phyloP scores from a whole-genome alignment of 1,140 invertebrate species.

The Cydia strobilella region DNA sequence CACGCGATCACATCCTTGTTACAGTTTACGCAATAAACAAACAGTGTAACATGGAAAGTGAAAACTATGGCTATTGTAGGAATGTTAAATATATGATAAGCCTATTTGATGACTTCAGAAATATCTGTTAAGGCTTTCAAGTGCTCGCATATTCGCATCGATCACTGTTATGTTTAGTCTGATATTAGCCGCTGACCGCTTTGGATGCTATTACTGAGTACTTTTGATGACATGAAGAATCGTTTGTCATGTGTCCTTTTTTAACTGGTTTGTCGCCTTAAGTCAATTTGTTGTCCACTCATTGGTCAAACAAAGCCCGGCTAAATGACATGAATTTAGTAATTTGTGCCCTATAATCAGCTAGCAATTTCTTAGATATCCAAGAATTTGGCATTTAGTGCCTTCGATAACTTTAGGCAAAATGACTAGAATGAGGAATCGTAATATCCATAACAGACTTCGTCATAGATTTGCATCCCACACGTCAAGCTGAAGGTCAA shows the following conservation, averaged over 20 bases:
- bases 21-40: not conserved
- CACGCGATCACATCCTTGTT: slow-evolving; percentile 47
- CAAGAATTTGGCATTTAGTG: not conserved
- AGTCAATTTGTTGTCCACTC: no score
- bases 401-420: not conserved
- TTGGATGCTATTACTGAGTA: no score
- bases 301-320: no score
- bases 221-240: no score
- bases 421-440: not conserved
- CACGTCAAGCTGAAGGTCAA: not conserved
- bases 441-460: not conserved
- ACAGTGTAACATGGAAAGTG: not conserved
- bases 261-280: no score
- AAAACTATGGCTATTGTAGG: slow-evolving; percentile 5
- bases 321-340: no score
- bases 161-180: no score
- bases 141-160: not conserved
- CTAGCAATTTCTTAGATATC: not conserved
- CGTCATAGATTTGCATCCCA: not conserved
- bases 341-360: no score
- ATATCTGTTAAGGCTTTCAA: not conserved
- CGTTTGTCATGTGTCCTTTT: no score
- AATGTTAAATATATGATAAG: not conserved
- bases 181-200: no score
- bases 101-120: no score